Conservation (phyloP, 23 tunicate genomes). For the Ciona savignyi region DNA sequence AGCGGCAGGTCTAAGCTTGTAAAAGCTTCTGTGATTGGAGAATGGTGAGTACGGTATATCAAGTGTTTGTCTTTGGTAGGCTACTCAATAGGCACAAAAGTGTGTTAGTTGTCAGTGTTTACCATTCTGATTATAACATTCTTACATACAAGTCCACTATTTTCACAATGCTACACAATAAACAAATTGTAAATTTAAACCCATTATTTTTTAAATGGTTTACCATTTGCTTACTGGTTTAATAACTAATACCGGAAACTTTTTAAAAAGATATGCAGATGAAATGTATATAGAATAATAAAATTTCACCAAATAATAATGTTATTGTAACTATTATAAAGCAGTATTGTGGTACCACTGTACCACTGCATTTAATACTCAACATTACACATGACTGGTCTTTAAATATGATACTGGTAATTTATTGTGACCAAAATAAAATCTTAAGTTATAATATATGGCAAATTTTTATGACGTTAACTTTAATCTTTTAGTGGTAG, state of each 20-base stretch:
- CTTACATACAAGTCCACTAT: not conserved
- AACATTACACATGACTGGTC: too few species aligned
- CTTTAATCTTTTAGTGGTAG: too few species aligned
- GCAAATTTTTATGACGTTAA: too few species aligned
- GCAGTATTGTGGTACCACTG: too few species aligned
- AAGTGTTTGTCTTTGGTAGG: not conserved
- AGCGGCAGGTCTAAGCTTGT: conserved; percentile 2
- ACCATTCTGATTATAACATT: not conserved
- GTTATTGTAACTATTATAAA: too few species aligned
- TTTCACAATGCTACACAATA: not conserved
- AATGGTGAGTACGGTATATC: not conserved
- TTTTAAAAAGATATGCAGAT: too few species aligned
- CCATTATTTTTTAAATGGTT: too few species aligned
- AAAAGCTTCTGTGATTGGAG: not conserved
- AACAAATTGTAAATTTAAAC: not conserved
- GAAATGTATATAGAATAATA: too few species aligned
- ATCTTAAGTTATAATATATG: not conserved
- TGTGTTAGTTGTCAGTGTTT: not conserved
- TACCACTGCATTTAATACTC: too few species aligned
- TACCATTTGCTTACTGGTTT: too few species aligned
- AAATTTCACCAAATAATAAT: too few species aligned
- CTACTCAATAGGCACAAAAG: not conserved
- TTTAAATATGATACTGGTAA: not conserved
- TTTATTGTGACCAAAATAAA: not conserved
- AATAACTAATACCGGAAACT: too few species aligned